Conservation (phyloP, 1,140 invertebrate species). For the Tetramorium parvispinum region DNA sequence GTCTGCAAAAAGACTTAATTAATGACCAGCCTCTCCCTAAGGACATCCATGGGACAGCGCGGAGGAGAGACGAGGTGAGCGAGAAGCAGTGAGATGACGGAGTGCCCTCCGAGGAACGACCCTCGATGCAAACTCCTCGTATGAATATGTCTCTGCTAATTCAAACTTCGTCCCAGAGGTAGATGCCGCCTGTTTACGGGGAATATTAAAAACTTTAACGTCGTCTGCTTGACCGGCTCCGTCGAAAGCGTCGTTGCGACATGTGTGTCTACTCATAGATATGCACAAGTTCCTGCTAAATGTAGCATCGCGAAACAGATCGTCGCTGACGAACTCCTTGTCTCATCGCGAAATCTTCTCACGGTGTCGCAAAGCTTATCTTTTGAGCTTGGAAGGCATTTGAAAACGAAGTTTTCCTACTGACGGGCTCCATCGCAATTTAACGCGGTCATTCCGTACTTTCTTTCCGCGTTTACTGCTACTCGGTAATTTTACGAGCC, state of each 20-base stretch:
- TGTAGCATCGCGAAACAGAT: neutral
- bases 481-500: conserved; percentile 72
- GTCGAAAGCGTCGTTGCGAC: conserved; percentile 27
- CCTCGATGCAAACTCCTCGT: conserved; percentile 86
- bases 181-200: conserved; percentile 83
- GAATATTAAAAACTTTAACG: conserved; percentile 85
- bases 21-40: conserved; percentile 83
- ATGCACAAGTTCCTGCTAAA: neutral
- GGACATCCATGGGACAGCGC: conserved; percentile 80
- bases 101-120: conserved; percentile 86
- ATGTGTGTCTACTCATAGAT: neutral
- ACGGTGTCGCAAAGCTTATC: neutral
- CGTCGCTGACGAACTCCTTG: neutral
- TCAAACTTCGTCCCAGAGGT: conserved; percentile 86
- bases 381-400: conserved; percentile 10
- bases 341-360: conserved; percentile 18
- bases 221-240: conserved; percentile 70
- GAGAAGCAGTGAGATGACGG: conserved; percentile 85
- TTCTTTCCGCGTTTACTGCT: conserved; percentile 65
- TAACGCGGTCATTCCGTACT: conserved; percentile 62
- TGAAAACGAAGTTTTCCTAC: conserved; percentile 20
- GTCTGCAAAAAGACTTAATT: conserved; percentile 86
- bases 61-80: conserved; percentile 74
- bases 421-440: conserved; percentile 47
- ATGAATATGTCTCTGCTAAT: conserved; percentile 87